Conservation (phyloP, 1,140 invertebrate species). For the Apocrypta bakeri region DNA sequence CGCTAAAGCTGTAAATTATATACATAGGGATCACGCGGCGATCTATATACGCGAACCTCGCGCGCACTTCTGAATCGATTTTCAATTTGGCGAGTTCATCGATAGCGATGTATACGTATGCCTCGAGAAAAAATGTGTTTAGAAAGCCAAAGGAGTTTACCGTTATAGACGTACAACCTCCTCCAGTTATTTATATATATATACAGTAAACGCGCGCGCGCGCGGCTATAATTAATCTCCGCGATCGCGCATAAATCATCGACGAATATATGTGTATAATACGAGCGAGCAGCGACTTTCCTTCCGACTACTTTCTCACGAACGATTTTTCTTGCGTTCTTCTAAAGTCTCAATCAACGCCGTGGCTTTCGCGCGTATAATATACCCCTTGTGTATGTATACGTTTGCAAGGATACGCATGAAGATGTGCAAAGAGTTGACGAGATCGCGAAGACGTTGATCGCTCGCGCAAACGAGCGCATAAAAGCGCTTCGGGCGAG, state of each 20-base stretch:
- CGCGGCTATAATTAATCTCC: constrained; percentile 25
- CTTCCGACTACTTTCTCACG: not conserved
- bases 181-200: too few species aligned
- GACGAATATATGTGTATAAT: not conserved
- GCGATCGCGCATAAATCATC: constrained; percentile 18
- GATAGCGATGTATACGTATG: too few species aligned
- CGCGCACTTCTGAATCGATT: too few species aligned
- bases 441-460: constrained; percentile 39
- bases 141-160: too few species aligned
- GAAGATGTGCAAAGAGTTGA: constrained; percentile 37
- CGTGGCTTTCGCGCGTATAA: not conserved
- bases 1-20: too few species aligned
- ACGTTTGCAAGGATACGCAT: not conserved
- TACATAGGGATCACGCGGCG: too few species aligned
- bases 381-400: not conserved
- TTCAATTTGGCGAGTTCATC: too few species aligned
- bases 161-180: too few species aligned
- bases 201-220: too few species aligned
- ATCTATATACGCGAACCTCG: too few species aligned
- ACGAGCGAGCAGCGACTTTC: not conserved
- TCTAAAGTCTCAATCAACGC: constrained; percentile 1
- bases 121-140: too few species aligned
- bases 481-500: constrained; percentile 32
- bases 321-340: not conserved
- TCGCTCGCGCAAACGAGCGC: constrained; percentile 35